A percentile compares a stretch with the other conserved stretches of the same genome.
Conservation (phyloP, 2,797 vertebrate species). For the Melanotaenia nigrans region DNA sequence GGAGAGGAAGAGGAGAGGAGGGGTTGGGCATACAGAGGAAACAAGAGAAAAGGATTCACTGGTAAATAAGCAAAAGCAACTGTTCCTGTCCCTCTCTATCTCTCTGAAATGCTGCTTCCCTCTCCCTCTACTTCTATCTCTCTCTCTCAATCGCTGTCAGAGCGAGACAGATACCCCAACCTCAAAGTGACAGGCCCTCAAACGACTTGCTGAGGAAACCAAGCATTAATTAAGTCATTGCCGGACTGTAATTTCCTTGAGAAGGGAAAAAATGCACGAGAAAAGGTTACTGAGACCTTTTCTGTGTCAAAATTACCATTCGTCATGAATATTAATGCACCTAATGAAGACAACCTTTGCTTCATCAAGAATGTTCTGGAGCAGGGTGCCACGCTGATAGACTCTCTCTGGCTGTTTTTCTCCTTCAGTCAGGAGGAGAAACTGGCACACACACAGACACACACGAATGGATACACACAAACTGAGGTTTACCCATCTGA, state of each 20-base stretch:
- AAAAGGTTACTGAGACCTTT: slow-evolving; percentile 99
- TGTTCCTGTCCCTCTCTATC: slow-evolving; percentile 65
- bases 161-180: slow-evolving; percentile 91
- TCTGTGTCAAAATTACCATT: slow-evolving; percentile 99
- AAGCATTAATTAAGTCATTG: slow-evolving; percentile 99
- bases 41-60: slow-evolving; percentile 60
- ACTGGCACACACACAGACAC: slow-evolving; percentile 71
- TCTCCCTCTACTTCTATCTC: slow-evolving; percentile 69
- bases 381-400: slow-evolving; percentile 96
- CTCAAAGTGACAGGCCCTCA: slow-evolving; percentile 97
- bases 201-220: slow-evolving; percentile 89
- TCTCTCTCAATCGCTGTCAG: slow-evolving; percentile 86
- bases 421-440: slow-evolving; percentile 79
- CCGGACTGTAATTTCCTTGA: slow-evolving; percentile 99
- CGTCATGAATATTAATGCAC: slow-evolving; percentile 99
- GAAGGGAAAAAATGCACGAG: slow-evolving; percentile 99
- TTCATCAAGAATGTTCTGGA: slow-evolving; percentile 99
- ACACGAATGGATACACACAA: slow-evolving; percentile 33
- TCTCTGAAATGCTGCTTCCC: slow-evolving; percentile 73
- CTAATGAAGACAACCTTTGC: slow-evolving; percentile 99
- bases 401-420: slow-evolving; percentile 86
- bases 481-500: slow-evolving; percentile 69
- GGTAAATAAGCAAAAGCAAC: slow-evolving; percentile 74
- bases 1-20: slow-evolving; percentile 24
- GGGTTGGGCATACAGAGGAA: slow-evolving; percentile 51